Evolutionary conservation across 37 sponge, comb jelly and placozoan species (phyloP), one percentile per base, ranked within the genome.

Genomic region (Cliona cf. orientalis): DNA sequence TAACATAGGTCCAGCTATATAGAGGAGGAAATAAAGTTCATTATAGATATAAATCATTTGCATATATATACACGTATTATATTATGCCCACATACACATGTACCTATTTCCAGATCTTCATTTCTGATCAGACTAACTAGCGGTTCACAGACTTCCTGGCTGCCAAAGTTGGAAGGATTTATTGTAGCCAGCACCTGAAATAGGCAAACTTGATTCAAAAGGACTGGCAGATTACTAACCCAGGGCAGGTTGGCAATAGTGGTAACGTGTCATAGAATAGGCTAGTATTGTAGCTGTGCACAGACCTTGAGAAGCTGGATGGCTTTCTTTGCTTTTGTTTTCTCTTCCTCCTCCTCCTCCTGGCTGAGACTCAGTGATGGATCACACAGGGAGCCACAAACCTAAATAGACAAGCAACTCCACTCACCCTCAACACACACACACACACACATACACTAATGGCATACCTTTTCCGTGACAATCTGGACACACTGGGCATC

Each of bases 61-160:
- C n/a, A n/a, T n/a, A n/a, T n/a, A n/a, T n/a, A n/a, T n/a, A n/a
- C n/a, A n/a, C n/a, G n/a, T n/a, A n/a, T n/a, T n/a, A n/a, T n/a
- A n/a, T n/a, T n/a, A n/a, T n/a, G n/a, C n/a, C n/a, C n/a, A n/a
- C n/a, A 37, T 23, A 38, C 70, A 69, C 39, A 33, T 76, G 5
- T 49, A 90, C 90, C 87, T 25, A 93, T 86, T 40, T 86, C 71
- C 60, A 42, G 35, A 44, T 93, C 83, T 23, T 82, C 60, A 42
- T 85, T 78, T 69, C 86, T 81, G 72, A 93, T 77, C 9, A 85
- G 58, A 29, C 49, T 57, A 56, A 93, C 38, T 23, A 93, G 26
- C 6, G 71, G 73, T 75, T 85, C 76, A 43, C 82, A 89, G 29
- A 86, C 86, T 46, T 86, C 90, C 37, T 66, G 42, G 31, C 67